Evolutionary conservation across 2,888 invertebrate species (phyloP), one percentile per base, ranked within the genome.

Genomic region (Pomacea canaliculata): DNA sequence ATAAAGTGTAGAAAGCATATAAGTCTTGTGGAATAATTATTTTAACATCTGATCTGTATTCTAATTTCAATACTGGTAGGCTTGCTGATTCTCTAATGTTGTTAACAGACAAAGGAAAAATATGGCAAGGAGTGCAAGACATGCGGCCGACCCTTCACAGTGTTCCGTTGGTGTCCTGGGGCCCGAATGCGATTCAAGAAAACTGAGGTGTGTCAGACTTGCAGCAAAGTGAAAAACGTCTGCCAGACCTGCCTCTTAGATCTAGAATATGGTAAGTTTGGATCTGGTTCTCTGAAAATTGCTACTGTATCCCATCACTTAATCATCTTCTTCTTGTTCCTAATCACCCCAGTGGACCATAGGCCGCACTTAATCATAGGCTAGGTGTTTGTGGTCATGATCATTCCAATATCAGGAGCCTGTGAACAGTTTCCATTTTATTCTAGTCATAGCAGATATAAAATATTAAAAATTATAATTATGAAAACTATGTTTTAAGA

Each of bases 121-220:
- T 97, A 96, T 92, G 98, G 98, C 0, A 96, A 96, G 88, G 97
- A 97, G 90, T 98, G 98, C 90, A 98, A 98, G 92, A 97, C 97
- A 84, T 98, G 98, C 91, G 93, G 94, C 70, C 93, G 98, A 67
- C 98, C 98, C 1, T 98, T 98, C 90, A 98, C 97, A 18, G 96
- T 97, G 23, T 98, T 98, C 91, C 94, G 98, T 60, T 98, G 98
- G 97, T 97, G 97, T 91, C 98, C 98, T 0, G 98, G 98, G 46
- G 95, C 96, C 10, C 93, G 96, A 84, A 97, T 97, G 96, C 94
- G 97, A 85, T 98, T 97, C 90, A 98, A 98, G 92, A 97, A 97
- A 91, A 97, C 97, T 0, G 98, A 98, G 92, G 95, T 98, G 27
- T 98, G 98, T 90, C 97, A 98, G 90, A 97, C 97, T 0, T 98